Percentiles rank a stretch among this genome's conserved stretches.
Evolutionary conservation across 2,113 vertebrate species (phyloP).

Genomic region (Pelmatolapia mariae): DNA sequence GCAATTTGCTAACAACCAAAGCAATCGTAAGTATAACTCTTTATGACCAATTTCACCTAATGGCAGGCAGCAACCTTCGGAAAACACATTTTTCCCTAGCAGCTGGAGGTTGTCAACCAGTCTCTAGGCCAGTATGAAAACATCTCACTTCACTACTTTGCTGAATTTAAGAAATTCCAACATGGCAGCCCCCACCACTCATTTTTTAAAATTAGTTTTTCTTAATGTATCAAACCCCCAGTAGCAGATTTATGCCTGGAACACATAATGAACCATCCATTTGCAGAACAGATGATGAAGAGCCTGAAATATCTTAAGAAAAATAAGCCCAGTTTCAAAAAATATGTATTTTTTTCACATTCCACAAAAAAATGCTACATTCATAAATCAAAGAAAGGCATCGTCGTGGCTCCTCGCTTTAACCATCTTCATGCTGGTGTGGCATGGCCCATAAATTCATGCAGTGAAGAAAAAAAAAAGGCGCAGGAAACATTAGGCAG

Average conservation of each 20-base stretch:
- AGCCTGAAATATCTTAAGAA: neutral
- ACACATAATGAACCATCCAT: neutral
- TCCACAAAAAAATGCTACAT: neutral
- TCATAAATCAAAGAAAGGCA: neutral
- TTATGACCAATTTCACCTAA: neutral
- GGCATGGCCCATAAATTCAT: neutral
- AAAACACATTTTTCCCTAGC: neutral
- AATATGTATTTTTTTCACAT: neutral
- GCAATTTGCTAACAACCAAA: neutral
- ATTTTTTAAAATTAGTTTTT: neutral
- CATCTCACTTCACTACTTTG: neutral
- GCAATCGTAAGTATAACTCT: neutral
- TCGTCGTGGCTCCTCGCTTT: neutral
- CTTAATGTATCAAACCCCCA: neutral
- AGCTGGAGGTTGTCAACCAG: neutral
- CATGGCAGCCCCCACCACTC: neutral
- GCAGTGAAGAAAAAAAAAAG: neutral
- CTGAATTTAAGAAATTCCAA: neutral
- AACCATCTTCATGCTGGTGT: neutral
- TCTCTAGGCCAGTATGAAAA: neutral
- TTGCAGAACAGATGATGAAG: neutral
- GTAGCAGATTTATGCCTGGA: neutral
- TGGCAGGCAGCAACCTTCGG: neutral
- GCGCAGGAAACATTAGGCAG: neutral
- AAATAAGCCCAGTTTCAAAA: neutral